A percentile compares a stretch with the other conserved stretches of the same genome.
Evolutionary conservation across 2,888 invertebrate genomes (phyloP).

Genomic region (Drosophila nr. perissopoda): DNA sequence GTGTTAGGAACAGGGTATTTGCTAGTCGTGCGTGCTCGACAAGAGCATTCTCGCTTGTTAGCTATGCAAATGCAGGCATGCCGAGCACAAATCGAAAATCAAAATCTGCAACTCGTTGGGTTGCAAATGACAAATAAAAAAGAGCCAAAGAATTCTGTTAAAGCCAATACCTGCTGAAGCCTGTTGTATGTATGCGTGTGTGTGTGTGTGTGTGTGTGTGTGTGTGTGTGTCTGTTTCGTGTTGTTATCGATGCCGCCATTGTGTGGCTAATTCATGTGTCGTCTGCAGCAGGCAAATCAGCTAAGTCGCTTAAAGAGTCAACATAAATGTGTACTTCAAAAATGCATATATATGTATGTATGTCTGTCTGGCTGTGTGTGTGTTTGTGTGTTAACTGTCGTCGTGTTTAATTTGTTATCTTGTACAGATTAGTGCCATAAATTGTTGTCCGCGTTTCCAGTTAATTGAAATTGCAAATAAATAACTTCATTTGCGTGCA

Average conservation of each 20-base stretch:
- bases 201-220: conserved; percentile 2
- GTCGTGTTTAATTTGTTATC: conserved; percentile 24
- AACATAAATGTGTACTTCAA: conserved; percentile 41
- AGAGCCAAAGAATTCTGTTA: conserved; percentile 24
- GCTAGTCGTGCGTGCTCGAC: not conserved
- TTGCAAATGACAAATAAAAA: conserved; percentile 13
- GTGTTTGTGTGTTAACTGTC: not conserved
- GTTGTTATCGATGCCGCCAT: conserved; percentile 54
- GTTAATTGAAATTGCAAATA: conserved; percentile 17
- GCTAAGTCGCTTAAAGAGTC: conserved; percentile 78
- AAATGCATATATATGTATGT: conserved; percentile 27
- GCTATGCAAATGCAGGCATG: conserved; percentile 62
- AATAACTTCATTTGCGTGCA: conserved; percentile 34
- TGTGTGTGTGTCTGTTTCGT: conserved; percentile 8
- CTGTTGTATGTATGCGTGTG: not conserved
- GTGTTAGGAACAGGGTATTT: not conserved
- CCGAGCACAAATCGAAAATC: conserved; percentile 60
- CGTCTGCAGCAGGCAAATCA: conserved; percentile 68
- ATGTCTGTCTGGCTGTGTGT: not conserved
- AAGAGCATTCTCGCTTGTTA: not conserved
- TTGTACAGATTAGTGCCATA: conserved; percentile 37
- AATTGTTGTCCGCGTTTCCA: conserved; percentile 26
- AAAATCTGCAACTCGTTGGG: conserved; percentile 77
- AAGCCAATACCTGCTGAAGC: conserved; percentile 28
- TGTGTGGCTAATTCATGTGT: conserved; percentile 80